Percentiles rank a stretch among this genome's conserved stretches.
Evolutionary conservation across 2,113 vertebrate genomes (phyloP).

Genomic region (Cnemophilus loriae): DNA sequence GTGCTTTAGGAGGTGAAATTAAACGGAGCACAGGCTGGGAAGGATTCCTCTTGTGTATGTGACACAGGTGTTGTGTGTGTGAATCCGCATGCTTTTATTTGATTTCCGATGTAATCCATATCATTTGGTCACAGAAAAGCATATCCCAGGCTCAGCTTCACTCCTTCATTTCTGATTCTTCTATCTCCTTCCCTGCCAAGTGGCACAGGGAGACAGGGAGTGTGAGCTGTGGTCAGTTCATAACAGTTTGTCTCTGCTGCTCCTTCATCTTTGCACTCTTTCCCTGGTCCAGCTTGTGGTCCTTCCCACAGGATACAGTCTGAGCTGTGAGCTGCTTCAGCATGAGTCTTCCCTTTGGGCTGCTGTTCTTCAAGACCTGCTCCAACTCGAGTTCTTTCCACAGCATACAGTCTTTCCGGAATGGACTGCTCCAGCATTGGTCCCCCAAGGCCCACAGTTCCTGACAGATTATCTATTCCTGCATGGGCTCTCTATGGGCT

Average conservation of each 20-base stretch:
- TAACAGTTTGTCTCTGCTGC: neutral
- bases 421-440: rapidly evolving
- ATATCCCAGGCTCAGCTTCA: neutral
- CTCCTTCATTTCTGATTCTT: neutral
- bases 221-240: neutral
- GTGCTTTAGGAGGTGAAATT: neutral
- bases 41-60: neutral
- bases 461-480: neutral
- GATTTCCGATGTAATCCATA: neutral
- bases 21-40: neutral
- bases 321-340: neutral
- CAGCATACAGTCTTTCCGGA: neutral
- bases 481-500: rapidly evolving
- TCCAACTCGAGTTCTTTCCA: neutral
- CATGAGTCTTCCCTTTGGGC: neutral
- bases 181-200: neutral
- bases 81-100: neutral
- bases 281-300: neutral
- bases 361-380: neutral
- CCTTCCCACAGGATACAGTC: neutral
- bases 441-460: neutral
- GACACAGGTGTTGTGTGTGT: neutral
- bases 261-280: neutral
- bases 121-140: neutral
- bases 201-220: neutral